phyloP scores from a whole-genome alignment of 2,888 invertebrate genomes.

The Agrilus cyanescens region DNA sequence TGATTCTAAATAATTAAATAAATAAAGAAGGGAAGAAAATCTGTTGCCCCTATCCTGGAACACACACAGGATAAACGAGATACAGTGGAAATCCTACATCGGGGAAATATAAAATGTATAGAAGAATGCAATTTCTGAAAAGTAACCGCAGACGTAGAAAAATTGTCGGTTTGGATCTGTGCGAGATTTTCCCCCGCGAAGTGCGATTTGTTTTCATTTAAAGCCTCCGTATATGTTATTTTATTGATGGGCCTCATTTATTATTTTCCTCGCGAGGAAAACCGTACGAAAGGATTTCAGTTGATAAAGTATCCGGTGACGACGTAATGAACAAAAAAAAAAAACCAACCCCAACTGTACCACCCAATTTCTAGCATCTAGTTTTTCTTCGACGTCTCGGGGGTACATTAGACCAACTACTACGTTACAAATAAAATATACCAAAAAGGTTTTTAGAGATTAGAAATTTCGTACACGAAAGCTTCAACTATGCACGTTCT shows the following conservation, averaged over 20 bases:
- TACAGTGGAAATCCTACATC: no score
- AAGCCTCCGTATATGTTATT: not conserved
- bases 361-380: no score
- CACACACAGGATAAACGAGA: no score
- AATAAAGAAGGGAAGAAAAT: no score
- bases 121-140: constrained; percentile 17
- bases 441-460: constrained; percentile 14
- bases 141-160: constrained; percentile 20
- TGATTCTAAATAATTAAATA: no score
- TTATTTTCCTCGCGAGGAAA: not conserved
- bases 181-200: constrained; percentile 16
- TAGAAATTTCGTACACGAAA: constrained; percentile 12
- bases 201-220: constrained; percentile 11
- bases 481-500: no score
- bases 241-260: not conserved
- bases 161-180: constrained; percentile 22
- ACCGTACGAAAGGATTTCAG: not conserved
- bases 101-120: constrained; percentile 11
- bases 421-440: no score
- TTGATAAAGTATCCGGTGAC: not conserved
- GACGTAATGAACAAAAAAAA: no score
- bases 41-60: no score
- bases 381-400: no score
- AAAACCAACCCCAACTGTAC: no score
- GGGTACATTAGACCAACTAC: no score